Evolutionary conservation across 2,888 invertebrate species (phyloP).

Genomic region (Andrena bucephala): DNA sequence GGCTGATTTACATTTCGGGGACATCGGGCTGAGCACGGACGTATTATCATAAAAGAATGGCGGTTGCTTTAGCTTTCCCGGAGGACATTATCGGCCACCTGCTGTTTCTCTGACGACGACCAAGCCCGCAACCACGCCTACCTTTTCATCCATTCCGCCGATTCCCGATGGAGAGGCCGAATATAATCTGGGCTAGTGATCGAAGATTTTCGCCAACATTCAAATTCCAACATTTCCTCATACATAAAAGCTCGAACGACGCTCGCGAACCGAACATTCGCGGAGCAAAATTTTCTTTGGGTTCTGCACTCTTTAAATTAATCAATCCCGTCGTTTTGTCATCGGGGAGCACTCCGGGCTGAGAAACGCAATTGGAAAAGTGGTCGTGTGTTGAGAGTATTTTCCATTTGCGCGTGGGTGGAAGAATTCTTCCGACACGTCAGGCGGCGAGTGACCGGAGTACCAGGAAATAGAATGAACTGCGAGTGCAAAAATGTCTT

Average conservation of each 20-base stretch:
- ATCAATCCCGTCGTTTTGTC: too few relatives aligned
- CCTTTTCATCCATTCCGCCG: constrained; percentile 49
- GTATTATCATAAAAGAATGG: constrained; percentile 78
- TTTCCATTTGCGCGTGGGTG: too few relatives aligned
- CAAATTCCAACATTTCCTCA: background rate
- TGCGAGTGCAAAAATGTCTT: too few relatives aligned
- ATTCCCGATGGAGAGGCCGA: constrained; percentile 9
- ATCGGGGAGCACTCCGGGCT: too few relatives aligned
- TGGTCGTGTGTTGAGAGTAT: too few relatives aligned
- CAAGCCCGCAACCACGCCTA: constrained; percentile 43
- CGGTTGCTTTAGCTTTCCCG: constrained; percentile 64
- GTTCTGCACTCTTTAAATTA: too few relatives aligned
- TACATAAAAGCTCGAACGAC: background rate
- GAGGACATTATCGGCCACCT: constrained; percentile 77
- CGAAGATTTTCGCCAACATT: background rate
- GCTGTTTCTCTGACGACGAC: constrained; percentile 71
- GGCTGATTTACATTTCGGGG: constrained; percentile 76
- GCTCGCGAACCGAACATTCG: background rate
- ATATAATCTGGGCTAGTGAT: background rate
- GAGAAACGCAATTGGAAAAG: too few relatives aligned
- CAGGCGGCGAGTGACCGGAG: too few relatives aligned
- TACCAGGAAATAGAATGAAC: too few relatives aligned
- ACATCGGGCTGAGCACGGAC: constrained; percentile 67
- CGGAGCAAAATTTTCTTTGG: too few relatives aligned
- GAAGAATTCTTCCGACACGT: too few relatives aligned